These are phyloP conservation scores for Picus viridis DNA, from an alignment of 2,797 vertebrate species.

Conservation along the genomic window DNA sequence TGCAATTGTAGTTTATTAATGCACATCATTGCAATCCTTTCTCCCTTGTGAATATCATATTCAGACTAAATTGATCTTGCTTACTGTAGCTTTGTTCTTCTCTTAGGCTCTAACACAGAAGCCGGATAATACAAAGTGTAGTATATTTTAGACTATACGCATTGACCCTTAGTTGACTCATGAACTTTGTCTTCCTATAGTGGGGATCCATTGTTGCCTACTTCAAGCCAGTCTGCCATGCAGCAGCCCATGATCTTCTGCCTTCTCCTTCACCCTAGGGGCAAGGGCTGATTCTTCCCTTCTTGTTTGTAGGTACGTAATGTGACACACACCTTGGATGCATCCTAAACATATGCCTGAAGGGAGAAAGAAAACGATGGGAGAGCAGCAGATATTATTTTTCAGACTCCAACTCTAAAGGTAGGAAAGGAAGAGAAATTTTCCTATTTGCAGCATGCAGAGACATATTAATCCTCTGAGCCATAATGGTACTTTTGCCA, in stretches of 20 bases:
- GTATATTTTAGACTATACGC: background rate
- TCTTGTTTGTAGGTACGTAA: accelerated
- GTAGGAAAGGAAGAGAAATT: background rate
- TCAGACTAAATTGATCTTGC: background rate
- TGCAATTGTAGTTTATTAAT: background rate
- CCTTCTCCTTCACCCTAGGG: background rate
- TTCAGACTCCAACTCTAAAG: background rate
- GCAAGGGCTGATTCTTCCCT: background rate
- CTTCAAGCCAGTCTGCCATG: background rate
- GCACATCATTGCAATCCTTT: background rate
- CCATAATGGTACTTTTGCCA: background rate
- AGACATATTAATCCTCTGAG: background rate
- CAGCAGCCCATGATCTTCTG: background rate
- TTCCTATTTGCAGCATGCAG: background rate
- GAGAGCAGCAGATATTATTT: background rate
- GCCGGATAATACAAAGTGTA: background rate
- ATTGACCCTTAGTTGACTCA: background rate
- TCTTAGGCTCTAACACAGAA: background rate
- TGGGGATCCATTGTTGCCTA: background rate
- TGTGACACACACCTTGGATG: background rate
- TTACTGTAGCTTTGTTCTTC: conserved; percentile 7
- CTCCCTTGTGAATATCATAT: background rate
- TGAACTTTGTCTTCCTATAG: background rate
- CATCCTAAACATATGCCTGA: background rate
- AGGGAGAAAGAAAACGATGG: background rate